These are phyloP conservation scores for Oncorhynchus keta DNA, from an alignment of 2,113 vertebrate genomes.

Conservation along the genomic window DNA sequence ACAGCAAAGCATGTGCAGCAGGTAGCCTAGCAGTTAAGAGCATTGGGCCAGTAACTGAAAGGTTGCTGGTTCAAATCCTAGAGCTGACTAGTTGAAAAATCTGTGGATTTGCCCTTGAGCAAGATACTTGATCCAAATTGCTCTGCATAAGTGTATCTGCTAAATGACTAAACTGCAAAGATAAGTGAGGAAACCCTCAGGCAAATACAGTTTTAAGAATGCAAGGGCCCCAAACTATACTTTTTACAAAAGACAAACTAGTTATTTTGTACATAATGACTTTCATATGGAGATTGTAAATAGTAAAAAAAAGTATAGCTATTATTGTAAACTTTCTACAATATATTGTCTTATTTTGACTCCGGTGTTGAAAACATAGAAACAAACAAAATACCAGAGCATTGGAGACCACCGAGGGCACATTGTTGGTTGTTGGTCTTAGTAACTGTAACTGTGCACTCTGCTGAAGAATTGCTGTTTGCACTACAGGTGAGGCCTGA, in stretches of 20 bases:
- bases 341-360: neutral
- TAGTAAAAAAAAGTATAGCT: neutral
- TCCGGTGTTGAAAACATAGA: neutral
- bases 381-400: constrained; percentile 30
- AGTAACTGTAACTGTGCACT: neutral
- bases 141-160: too few relatives aligned
- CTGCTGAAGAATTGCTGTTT: neutral
- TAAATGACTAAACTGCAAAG: neutral
- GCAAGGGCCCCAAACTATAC: too few relatives aligned
- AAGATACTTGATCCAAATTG: too few relatives aligned
- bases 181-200: too few relatives aligned
- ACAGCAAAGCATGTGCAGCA: neutral
- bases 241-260: too few relatives aligned
- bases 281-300: too few relatives aligned
- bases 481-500: neutral
- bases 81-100: too few relatives aligned
- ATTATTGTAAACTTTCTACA: neutral
- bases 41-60: too few relatives aligned
- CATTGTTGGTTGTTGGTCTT: neutral
- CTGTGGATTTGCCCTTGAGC: too few relatives aligned
- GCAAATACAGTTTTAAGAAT: neutral
- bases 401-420: constrained; percentile 2
- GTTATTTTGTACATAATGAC: too few relatives aligned
- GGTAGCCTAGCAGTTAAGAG: too few relatives aligned
- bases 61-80: too few relatives aligned